Evolutionary conservation across 2,888 invertebrate species (phyloP), one percentile per base, ranked within the genome.

Genomic region (Galeopsomyia nigrocyanea): DNA sequence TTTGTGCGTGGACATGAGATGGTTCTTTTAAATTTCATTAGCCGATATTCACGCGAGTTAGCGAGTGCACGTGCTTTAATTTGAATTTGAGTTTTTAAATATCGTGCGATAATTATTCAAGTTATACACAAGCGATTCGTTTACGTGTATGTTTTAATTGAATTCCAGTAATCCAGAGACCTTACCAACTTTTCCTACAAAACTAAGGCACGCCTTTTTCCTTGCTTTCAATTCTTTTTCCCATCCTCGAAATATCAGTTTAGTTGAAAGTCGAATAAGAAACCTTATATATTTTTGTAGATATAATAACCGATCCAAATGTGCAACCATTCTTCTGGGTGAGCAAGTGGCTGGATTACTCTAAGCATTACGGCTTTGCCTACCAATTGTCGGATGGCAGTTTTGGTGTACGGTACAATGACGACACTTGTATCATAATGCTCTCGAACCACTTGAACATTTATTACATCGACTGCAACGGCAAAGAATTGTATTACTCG

Each of bases 271-370:
- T n/a, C n/a, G n/a, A 61, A 17, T 51, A 19, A 46, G 16, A 62
- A 60, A 57, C 56, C 22, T 0, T 49, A 21, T 70, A 57, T 66
- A 26, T 63, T 21, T 86, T 89, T 82, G 88, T 91, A 81, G 98
- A 97, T 87, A 98, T 98, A 83, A 92, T 95, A 84, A 94, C 96
- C 76, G 98, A 99, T 88, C 99, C 99, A 2, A 96, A 95, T 7
- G 93, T 96, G 0, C 95, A 96, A 80, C 99, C 99, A 0, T 91
- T 99, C 68, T 93, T 98, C 78, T 99, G 99, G 99, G 92, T 99
- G 75, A 95, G 96, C 81, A 99, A 99, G 88, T 99, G 99, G 99
- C 99, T 99, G 14, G 99, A 99, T 88, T 99, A 99, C 88, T 98
- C 98, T 46, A 99, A 99, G 89, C 99, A 99, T 88, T 99, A 99